Evolutionary conservation across 2,888 invertebrate genomes (phyloP), one percentile per base, ranked within the genome.

Genomic region (Dicranocentrus wangi): DNA sequence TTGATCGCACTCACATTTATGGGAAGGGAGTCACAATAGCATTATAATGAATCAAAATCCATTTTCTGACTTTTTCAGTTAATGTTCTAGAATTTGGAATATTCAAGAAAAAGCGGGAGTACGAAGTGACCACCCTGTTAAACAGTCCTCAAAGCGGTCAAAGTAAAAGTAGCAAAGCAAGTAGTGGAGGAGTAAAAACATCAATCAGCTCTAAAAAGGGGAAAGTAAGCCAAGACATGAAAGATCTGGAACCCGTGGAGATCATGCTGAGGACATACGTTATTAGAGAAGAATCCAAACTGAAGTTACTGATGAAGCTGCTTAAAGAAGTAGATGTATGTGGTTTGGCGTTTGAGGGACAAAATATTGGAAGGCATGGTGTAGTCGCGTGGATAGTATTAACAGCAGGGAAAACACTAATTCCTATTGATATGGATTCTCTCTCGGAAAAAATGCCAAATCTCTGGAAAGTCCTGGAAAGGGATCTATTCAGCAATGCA

Each of bases 381-480:
- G 85, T 87, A 32, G 85, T 89, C 0, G 87, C 87, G 17, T 88
- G 88, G 88, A 72, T 89, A 23, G 87, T 87, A 3, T 39, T 89
- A 70, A 87, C 87, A 3, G 87, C 87, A 0, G 81, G 84, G 17
- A 85, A 85, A 32, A 87, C 88, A 25, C 85, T 88, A 3, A 88
- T 88, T 80, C 83, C 89, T 19, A 88, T 89, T 86, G 89, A 89
- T 82, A 86, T 88, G 21, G 81, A 87, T 2, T 68, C 75, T 1
- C 83, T 89, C 21, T 87, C 87, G 8, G 79, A 83, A 28, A 83
- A 85, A 7, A 85, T 87, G 19, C 81, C 86, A 60, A 91, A 91
- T 1, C 87, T 92, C 5, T 90, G 89, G 83, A 88, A 89, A 58
- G 85, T 91, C 2, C 88, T 91, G 69, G 90, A 90, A 86, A 79